A percentile compares a stretch with the other conserved stretches of the same genome.
Evolutionary conservation across 53 echinoderm and acorn worm genomes (phyloP).

Genomic region (Glandiceps talaboti): DNA sequence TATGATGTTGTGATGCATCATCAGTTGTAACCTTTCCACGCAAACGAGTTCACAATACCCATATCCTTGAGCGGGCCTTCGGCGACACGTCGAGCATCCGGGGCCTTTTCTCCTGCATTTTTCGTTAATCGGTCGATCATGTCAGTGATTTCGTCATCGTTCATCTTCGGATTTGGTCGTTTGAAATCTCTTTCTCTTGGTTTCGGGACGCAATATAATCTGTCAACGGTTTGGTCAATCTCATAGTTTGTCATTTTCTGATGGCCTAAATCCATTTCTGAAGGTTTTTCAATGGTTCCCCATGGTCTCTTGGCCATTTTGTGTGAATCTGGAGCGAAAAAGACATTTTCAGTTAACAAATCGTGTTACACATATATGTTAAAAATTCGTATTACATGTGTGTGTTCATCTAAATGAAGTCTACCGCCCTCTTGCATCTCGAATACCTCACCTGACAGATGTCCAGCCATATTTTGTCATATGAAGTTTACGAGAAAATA

Average conservation of each 20-base stretch:
- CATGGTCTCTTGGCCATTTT: conserved; percentile 81
- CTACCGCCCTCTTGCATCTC: too few relatives aligned
- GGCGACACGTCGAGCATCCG: conserved; percentile 65
- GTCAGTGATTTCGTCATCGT: conserved; percentile 38
- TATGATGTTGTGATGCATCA: too few relatives aligned
- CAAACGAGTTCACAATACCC: conserved; percentile 94
- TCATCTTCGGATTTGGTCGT: conserved; percentile 66
- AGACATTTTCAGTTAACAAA: too few relatives aligned
- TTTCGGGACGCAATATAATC: conserved; percentile 78
- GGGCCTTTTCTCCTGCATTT: conserved; percentile 47
- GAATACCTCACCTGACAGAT: too few relatives aligned
- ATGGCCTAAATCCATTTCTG: conserved; percentile 74
- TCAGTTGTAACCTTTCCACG: conserved; percentile 98
- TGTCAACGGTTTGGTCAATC: conserved; percentile 57
- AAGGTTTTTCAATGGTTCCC: conserved; percentile 96
- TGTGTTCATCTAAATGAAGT: too few relatives aligned
- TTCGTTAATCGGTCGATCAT: conserved; percentile 77
- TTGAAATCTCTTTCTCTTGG: conserved; percentile 23
- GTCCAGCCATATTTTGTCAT: too few relatives aligned
- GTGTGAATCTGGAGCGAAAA: conserved; percentile 47
- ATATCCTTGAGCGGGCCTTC: conserved; percentile 82
- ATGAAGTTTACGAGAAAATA: too few relatives aligned
- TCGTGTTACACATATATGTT: too few relatives aligned
- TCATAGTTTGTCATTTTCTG: conserved; percentile 57
- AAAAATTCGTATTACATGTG: too few relatives aligned